Evolutionary conservation across 2,888 invertebrate genomes (phyloP), one percentile per base, ranked within the genome.

Genomic region (Alentia gelatinosa): DNA sequence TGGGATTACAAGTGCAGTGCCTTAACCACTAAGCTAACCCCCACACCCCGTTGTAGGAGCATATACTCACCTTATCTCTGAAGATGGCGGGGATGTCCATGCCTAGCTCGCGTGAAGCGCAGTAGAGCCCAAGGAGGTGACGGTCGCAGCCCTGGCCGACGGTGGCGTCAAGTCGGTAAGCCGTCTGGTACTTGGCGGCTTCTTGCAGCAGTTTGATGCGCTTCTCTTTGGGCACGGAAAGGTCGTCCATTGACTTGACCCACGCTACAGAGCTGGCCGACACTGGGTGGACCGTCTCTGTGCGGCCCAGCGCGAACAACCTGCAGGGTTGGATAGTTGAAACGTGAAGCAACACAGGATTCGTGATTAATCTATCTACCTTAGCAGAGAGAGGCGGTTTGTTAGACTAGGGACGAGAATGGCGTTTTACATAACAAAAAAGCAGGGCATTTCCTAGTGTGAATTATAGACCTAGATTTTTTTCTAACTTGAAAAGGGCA

Each of bases 221-320:
- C 89, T 93, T 93, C 75, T 93, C 94, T 19, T 92, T 89, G 7
- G 93, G 93, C 7, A 92, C 92, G 12, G 91, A 89, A 37, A 93
- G 92, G 86, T 93, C 91, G n/a, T 93, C 91, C 95, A 95, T 95
- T 63, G 94, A 92, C 84, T 93, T 93, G 39, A 94, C 94, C 94
- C 94, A 95, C 86, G 93, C 93, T 15, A 96, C 94, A 26, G 97
- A 96, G 91, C 96, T 96, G 12, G 94, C 94, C 1, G 97, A 97
- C 93, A 97, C 97, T 1, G 97, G 97, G 19, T 97, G 96, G 15
- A 97, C 95, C 0, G 97, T 97, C 94, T 97, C 97, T 0, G 97
- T 97, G 33, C 97, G 96, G 4, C 97, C 97, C 92, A 97, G 96
- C 93, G 96, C 97, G 94, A 96, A 97, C 91, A 97, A 96, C 74